These are phyloP conservation scores for Drosophila serrata DNA, from an alignment of 1,140 invertebrate genomes.

Conservation along the genomic window DNA sequence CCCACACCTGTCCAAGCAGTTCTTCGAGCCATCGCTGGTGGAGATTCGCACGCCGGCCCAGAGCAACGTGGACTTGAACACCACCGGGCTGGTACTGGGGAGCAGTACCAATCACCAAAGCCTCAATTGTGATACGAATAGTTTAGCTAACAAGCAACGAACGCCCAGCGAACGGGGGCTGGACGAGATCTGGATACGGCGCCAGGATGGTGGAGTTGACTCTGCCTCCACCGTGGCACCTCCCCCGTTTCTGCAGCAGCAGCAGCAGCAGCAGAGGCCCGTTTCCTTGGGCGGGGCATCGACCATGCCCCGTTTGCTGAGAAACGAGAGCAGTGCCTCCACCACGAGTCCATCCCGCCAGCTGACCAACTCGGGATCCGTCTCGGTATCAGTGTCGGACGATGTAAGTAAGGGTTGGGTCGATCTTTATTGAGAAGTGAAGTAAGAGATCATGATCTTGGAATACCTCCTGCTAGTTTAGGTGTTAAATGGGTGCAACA, in stretches of 20 bases:
- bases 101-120: constrained; percentile 62
- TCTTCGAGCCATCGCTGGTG: constrained; percentile 92
- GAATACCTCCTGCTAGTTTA: background rate
- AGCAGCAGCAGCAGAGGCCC: constrained; percentile 21
- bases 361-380: constrained; percentile 62
- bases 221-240: background rate
- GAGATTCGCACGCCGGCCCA: constrained; percentile 92
- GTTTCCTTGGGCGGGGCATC: constrained; percentile 58
- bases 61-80: constrained; percentile 88
- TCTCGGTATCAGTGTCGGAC: constrained; percentile 73
- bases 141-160: constrained; percentile 58
- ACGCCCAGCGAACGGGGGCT: constrained; percentile 75
- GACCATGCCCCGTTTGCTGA: constrained; percentile 67
- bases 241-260: background rate
- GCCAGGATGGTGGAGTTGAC: constrained; percentile 20
- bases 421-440: background rate
- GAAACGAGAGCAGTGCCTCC: constrained; percentile 62
- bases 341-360: constrained; percentile 56
- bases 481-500: too few relatives aligned
- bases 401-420: constrained; percentile 73
- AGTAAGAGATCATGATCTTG: background rate
- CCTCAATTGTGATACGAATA: constrained; percentile 74
- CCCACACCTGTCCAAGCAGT: constrained; percentile 90
- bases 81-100: constrained; percentile 13
- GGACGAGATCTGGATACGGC: constrained; percentile 79